phyloP scores from a whole-genome alignment of 2,113 vertebrate species.

The Apistogramma diplotaenia region DNA sequence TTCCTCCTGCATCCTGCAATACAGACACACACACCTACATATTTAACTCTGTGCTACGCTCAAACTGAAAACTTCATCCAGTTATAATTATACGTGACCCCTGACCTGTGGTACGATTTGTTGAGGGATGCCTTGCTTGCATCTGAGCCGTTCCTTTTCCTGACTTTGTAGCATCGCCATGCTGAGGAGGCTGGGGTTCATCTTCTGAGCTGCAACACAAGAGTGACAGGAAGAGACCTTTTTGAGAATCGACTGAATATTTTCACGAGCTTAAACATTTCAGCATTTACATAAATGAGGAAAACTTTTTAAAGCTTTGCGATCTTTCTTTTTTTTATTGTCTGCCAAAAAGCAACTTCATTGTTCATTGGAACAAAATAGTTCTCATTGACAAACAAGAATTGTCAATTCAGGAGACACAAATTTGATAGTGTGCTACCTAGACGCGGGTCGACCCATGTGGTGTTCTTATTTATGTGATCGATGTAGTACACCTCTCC shows the following conservation, averaged over 20 bases:
- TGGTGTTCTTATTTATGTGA: constrained; percentile 96
- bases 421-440: constrained; percentile 72
- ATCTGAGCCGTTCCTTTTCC: constrained; percentile 88
- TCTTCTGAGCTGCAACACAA: constrained; percentile 78
- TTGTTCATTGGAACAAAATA: constrained; percentile 80
- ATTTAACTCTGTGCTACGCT: background rate
- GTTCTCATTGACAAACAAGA: constrained; percentile 63
- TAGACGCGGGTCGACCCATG: constrained; percentile 94
- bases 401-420: constrained; percentile 68
- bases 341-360: constrained; percentile 80
- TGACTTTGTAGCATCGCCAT: constrained; percentile 88
- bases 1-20: constrained; percentile 85
- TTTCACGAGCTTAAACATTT: background rate
- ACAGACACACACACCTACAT: background rate
- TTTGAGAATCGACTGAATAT: background rate
- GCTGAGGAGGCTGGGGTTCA: constrained; percentile 83
- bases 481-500: constrained; percentile 98
- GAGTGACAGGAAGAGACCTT: background rate
- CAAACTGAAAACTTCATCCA: background rate
- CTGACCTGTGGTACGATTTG: constrained; percentile 88
- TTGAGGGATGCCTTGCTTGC: constrained; percentile 89
- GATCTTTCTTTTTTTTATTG: constrained; percentile 21
- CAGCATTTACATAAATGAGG: constrained; percentile 3
- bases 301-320: constrained; percentile 35
- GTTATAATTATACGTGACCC: constrained; percentile 36